Conservation (phyloP, 1,140 invertebrate genomes). For the Drosophila murphyi region DNA sequence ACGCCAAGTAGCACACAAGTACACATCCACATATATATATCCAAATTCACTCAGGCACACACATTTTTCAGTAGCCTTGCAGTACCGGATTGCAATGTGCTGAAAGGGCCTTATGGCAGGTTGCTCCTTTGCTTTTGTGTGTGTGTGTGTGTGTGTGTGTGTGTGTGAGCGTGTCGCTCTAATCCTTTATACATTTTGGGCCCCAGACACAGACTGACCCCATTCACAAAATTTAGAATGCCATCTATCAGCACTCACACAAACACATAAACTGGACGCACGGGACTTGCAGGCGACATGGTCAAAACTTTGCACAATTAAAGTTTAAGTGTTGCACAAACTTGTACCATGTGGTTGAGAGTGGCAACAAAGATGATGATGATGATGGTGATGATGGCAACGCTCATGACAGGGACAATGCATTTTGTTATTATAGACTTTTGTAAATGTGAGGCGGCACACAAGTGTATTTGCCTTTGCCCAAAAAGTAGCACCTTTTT, state of each 20-base stretch:
- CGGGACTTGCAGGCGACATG: slow-evolving; percentile 71
- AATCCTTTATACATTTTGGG: slow-evolving; percentile 75
- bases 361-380: slow-evolving; percentile 13
- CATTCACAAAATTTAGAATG: slow-evolving; percentile 71
- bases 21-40: slow-evolving; percentile 14
- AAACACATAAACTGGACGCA: slow-evolving; percentile 29
- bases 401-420: slow-evolving; percentile 46
- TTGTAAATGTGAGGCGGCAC: slow-evolving; percentile 19
- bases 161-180: slow-evolving; percentile 42
- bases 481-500: slow-evolving; percentile 61
- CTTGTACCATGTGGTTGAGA: slow-evolving; percentile 61
- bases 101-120: background rate
- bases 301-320: slow-evolving; percentile 81
- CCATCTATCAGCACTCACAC: slow-evolving; percentile 72
- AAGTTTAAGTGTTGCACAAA: slow-evolving; percentile 82
- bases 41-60: slow-evolving; percentile 3
- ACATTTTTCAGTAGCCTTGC: slow-evolving; percentile 48
- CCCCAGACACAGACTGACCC: slow-evolving; percentile 71
- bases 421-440: slow-evolving; percentile 73
- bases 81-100: slow-evolving; percentile 37
- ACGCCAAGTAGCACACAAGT: slow-evolving; percentile 36
- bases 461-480: slow-evolving; percentile 40
- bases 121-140: background rate
- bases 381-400: slow-evolving; percentile 13
- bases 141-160: background rate